Evolutionary conservation across 2,113 vertebrate genomes (phyloP).

Genomic region (Zosterops lateralis): DNA sequence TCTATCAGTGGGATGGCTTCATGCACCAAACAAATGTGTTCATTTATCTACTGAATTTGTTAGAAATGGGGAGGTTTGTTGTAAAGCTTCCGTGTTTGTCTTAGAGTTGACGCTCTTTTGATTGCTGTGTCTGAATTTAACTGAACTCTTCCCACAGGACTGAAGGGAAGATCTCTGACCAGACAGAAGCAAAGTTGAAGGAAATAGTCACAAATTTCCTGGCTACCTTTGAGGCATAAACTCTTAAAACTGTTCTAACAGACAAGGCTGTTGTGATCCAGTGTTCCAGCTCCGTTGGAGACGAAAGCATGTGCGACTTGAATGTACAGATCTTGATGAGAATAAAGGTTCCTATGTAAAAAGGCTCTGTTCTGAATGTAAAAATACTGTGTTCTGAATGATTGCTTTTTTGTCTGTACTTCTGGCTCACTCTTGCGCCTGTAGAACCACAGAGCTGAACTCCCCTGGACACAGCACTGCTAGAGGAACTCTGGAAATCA

Average conservation of each 20-base stretch:
- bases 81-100: neutral
- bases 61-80: neutral
- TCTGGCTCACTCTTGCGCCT: rapidly evolving
- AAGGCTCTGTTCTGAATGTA: neutral
- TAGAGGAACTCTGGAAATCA: rapidly evolving
- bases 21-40: neutral
- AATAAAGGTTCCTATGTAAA: constrained; percentile 82
- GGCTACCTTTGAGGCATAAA: constrained; percentile 90
- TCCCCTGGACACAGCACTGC: rapidly evolving
- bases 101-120: rapidly evolving
- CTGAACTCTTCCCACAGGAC: constrained; percentile 69
- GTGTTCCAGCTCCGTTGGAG: constrained; percentile 65
- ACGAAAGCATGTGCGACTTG: constrained; percentile 67
- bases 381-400: neutral
- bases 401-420: neutral
- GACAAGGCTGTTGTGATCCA: constrained; percentile 41
- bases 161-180: constrained; percentile 91
- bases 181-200: constrained; percentile 91
- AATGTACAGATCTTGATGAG: constrained; percentile 81
- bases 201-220: constrained; percentile 89
- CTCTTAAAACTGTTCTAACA: constrained; percentile 19
- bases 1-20: rapidly evolving
- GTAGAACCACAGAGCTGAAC: neutral
- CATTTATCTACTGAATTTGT: neutral
- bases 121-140: neutral